Percentiles rank a stretch among this genome's conserved stretches.
These are phyloP conservation scores for Argyresthia goedartella DNA, from an alignment of 2,888 invertebrate genomes.

Conservation along the genomic window DNA sequence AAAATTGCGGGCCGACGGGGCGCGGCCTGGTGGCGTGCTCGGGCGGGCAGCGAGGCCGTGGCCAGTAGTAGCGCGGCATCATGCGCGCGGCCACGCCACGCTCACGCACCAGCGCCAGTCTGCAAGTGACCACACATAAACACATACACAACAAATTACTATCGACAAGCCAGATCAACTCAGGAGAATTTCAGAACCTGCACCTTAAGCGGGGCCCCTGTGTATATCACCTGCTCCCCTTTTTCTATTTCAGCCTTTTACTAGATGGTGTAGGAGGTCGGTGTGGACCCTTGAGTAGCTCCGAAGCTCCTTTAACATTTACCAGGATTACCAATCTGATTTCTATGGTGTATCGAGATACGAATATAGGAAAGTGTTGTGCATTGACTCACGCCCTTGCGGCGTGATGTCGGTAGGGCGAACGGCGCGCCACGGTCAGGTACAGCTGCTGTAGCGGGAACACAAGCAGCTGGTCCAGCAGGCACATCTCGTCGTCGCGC, in stretches of 20 bases:
- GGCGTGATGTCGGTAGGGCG: constrained; percentile 1
- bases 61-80: not conserved
- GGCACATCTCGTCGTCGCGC: not conserved
- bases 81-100: constrained; percentile 1
- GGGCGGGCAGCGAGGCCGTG: constrained; percentile 4
- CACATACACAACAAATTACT: not conserved
- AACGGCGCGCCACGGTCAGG: not conserved
- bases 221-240: no score
- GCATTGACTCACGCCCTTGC: not conserved
- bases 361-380: not conserved
- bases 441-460: not conserved
- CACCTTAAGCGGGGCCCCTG: not conserved
- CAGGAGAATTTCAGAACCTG: not conserved
- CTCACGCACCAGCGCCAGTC: not conserved
- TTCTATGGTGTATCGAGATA: no score
- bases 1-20: constrained; percentile 3
- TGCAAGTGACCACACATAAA: not conserved
- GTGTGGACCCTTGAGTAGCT: no score
- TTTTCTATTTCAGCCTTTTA: no score
- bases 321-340: no score
- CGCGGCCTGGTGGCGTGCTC: constrained; percentile 1
- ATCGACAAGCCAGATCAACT: no score
- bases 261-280: no score
- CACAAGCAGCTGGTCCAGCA: not conserved
- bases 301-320: no score